Evolutionary conservation across 2,888 invertebrate species (phyloP).

Genomic region (Blastobasis lacticolella): DNA sequence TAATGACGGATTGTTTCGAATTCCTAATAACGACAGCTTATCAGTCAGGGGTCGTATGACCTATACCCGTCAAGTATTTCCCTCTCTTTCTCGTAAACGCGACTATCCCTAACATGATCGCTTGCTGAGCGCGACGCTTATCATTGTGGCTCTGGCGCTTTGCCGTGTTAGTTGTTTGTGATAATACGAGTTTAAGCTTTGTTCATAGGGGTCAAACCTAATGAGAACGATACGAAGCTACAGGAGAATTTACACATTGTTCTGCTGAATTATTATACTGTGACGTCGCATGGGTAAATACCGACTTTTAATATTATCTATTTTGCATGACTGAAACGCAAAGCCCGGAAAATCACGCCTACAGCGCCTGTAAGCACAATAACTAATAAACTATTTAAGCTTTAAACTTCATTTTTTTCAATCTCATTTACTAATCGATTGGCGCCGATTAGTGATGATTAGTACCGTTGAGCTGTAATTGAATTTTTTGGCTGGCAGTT

Average conservation of each 20-base stretch:
- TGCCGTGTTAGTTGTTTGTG: neutral
- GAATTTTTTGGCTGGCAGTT: too few relatives aligned
- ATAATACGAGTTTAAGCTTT: neutral
- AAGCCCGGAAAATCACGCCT: too few relatives aligned
- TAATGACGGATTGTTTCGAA: neutral
- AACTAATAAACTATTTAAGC: too few relatives aligned
- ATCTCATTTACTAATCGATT: too few relatives aligned
- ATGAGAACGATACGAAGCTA: neutral
- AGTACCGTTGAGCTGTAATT: too few relatives aligned
- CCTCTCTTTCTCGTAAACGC: neutral
- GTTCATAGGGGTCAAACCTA: neutral
- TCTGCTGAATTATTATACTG: neutral
- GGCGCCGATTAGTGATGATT: too few relatives aligned
- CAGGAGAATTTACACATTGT: neutral
- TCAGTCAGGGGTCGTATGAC: neutral
- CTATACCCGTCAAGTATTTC: neutral
- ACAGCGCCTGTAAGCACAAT: too few relatives aligned
- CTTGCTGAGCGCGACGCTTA: neutral
- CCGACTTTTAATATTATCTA: neutral
- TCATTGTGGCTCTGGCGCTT: neutral
- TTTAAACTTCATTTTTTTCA: too few relatives aligned
- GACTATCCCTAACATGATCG: neutral
- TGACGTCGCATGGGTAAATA: neutral
- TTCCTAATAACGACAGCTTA: neutral
- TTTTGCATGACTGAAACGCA: too few relatives aligned